Base-by-base conservation (phyloP, 2,113 vertebrate species). In the Etheostoma cragini region DNA sequence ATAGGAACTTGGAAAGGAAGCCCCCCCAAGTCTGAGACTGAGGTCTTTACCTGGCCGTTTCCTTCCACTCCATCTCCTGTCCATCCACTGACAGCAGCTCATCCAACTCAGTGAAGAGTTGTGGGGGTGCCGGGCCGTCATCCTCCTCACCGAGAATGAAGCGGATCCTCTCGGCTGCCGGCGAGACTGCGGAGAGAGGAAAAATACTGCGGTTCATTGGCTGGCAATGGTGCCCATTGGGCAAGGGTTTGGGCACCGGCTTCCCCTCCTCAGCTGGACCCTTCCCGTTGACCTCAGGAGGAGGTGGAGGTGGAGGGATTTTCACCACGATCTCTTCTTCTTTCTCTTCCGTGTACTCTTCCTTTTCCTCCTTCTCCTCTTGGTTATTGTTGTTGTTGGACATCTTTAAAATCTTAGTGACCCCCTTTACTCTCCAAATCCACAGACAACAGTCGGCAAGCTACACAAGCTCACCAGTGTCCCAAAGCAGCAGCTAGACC, bases 51-150 rank as follows among this genome's bases (percentile, higher is more conserved):
- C 98, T 98, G 24, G 98, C 98, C 0, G 98, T 99, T 91, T 99
- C 98, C 89, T 98, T 98, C 98, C 98, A 99, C 65, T 99, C 98
- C 98, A 99, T 97, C 92, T 98, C 97, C 88, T 99, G 98, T 8
- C 98, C 98, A 1, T 99, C 98, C 63, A 97, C 93, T 0, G 97
- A 95, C 92, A 99, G 95, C 7, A 99, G 95, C 57, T 99, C 98
- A 16, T 99, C 98, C 94, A 99, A 89, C 94, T 99, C 98, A 0
- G 98, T 99, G 94, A 99, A 99, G 92, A 99, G 98, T 76, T 99
- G 98, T 0, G 98, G 98, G 1, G 97, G 97, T 0, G 98, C 94
- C 0, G 97, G 97, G 30, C 97, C 97, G 69, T 99, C 98, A 94
- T 99, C 98, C 0, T 99, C 98, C 89, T 99, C 98, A 1, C 98